These are phyloP conservation scores for Eulemur rufifrons DNA, from an alignment of 2,113 vertebrate species.

Conservation along the genomic window DNA sequence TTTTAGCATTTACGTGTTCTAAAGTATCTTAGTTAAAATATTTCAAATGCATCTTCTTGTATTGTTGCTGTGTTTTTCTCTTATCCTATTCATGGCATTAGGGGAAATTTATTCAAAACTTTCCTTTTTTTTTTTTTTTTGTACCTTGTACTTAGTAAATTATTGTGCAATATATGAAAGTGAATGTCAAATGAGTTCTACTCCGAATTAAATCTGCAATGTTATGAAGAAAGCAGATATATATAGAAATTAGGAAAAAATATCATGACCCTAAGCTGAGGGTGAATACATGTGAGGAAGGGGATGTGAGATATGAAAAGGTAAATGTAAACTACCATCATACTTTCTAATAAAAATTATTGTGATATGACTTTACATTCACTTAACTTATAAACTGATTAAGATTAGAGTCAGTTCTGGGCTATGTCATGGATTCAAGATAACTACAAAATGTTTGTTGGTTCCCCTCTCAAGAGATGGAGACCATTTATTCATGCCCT, in stretches of 20 bases:
- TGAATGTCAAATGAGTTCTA: background rate
- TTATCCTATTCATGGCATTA: background rate
- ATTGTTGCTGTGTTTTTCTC: background rate
- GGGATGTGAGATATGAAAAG: background rate
- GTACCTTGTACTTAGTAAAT: background rate
- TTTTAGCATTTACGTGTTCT: background rate
- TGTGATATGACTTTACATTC: background rate
- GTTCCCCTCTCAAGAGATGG: background rate
- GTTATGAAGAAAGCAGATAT: background rate
- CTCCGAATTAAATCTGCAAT: background rate
- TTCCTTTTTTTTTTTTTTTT: background rate
- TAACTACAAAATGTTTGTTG: background rate
- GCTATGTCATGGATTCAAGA: background rate
- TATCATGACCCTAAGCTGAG: rapidly evolving
- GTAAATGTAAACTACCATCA: rapidly evolving
- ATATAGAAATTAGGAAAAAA: background rate
- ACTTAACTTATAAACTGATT: background rate
- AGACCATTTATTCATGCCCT: background rate
- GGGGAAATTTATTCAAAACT: background rate
- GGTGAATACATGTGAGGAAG: rapidly evolving
- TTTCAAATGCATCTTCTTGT: background rate
- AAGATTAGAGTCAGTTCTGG: background rate
- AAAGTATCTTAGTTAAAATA: background rate
- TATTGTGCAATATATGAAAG: background rate
- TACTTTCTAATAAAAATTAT: background rate